Base-by-base conservation (phyloP, 2,888 invertebrate species). In the Hetaerina titia region DNA sequence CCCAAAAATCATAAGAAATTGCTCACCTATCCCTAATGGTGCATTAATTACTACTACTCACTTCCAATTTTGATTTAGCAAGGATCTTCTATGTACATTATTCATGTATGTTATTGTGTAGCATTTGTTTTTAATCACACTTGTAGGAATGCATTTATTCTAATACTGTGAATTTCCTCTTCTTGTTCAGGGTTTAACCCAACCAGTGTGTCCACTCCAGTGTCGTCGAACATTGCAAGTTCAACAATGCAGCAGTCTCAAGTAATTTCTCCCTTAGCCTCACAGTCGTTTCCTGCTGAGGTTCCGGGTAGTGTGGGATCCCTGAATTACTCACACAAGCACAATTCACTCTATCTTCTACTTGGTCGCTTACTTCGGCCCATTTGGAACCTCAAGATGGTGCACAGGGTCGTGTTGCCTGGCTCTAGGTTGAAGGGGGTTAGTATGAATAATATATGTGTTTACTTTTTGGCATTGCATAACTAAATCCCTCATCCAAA, bases 281-380 rank as follows among this genome's bases (percentile, higher is more conserved):
- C 92, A 4, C 31, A 64, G 5, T 92, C 92, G 6, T 57, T 92
- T 56, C 56, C 56, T 7, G 92, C 56, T 19, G 92, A 95, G 64
- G 63, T 60, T 45, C 2, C 45, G 15, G 22, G 60, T 19, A 57
- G 89, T n/a, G 22, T 95, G 56, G 88, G 95, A 6, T 57, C 94
- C 0, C n/a, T 96, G 15, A 95, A 95, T 11, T 97, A 97, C 96
- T 98, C 99, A 0, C 98, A 98, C 0, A 99, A 99, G 96, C 99
- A 99, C 96, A 99, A 99, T 96, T 99, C 99, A 0, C 97, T 99
- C 15, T 99, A 99, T 97, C 97, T 99, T 88, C 99, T 99, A 96
- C 98, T 99, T 22, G 98, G 98, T 56, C 97, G 99, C 96, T 98
- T 99, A 96, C 97, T 99, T 31, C 97, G 99, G 63, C 98, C 99